phyloP scores from a whole-genome alignment of 2,888 invertebrate genomes.

The Phyto melanocephala region DNA sequence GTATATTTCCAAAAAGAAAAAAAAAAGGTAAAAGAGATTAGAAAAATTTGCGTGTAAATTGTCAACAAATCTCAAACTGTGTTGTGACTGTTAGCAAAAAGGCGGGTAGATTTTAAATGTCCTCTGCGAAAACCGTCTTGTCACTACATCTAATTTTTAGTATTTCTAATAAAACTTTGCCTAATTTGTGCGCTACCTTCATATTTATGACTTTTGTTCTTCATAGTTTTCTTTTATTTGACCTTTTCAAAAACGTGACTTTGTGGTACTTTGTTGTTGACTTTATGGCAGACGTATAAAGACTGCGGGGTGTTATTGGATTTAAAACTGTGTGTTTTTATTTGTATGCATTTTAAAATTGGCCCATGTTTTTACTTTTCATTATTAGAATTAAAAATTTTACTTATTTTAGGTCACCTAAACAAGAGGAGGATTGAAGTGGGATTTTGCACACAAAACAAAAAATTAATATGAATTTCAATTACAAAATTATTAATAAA shows the following conservation, averaged over 20 bases:
- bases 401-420: background rate
- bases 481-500: too few species aligned
- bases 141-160: conserved; percentile 4
- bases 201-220: conserved; percentile 16
- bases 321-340: background rate
- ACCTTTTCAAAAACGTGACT: conserved; percentile 34
- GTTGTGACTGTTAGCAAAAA: background rate
- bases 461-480: too few species aligned
- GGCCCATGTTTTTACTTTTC: background rate
- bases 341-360: background rate
- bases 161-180: conserved; percentile 20
- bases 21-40: conserved; percentile 2
- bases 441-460: background rate
- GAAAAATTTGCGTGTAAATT: conserved; percentile 51
- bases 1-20: background rate
- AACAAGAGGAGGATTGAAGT: too few species aligned
- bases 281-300: background rate
- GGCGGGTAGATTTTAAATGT: conserved; percentile 2
- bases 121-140: background rate
- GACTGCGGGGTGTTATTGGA: conserved; percentile 5
- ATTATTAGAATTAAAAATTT: background rate
- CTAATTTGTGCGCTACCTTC: conserved; percentile 47
- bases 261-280: background rate
- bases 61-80: conserved; percentile 52
- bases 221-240: background rate